Evolutionary conservation across 2,888 invertebrate genomes (phyloP), one percentile per base, ranked within the genome.

Genomic region (Xestia xanthographa): DNA sequence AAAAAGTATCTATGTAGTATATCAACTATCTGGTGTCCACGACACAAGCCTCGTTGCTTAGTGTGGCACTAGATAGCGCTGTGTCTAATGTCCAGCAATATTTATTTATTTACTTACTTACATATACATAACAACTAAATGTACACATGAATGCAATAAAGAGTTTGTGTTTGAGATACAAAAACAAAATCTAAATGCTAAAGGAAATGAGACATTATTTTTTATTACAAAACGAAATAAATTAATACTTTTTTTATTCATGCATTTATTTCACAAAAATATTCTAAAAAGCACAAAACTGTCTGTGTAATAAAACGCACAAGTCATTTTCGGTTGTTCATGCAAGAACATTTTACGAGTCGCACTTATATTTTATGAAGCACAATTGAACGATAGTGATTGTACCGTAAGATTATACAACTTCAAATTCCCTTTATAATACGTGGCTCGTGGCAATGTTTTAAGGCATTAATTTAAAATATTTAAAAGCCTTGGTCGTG

Each of bases 381-480:
- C 14, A 26, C 22, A 48, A 50, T 71, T 50, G 38, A 67, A 14
- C 38, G 41, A 75, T 11, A 53, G 65, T 58, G 41, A 75, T 11
- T 58, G 65, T 58, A 53, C 77, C 58, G 38, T 67, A 41, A 26
- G 26, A 41, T 48, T 45, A 69, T 56, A 66, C 34, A 66, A 70
- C 29, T 58, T 67, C n/a, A 81, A 72, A 81, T 69, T 50, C 69
- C 14, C 66, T 67, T 70, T 41, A 17, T 43, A 58, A 50, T 72
- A 63, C 84, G 56, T 63, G 62, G 56, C 73, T 63, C 84, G 56
- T 63, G 62, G 56, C 73, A 72, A 45, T 20, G 11, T 38, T 66
- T 26, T 66, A 38, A 66, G 22, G 11, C n/a, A 50, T 14, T 73
- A 48, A 68, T 48, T 45, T 56, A n/a, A 72, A 80, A 79, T 71